Evolutionary conservation across 2,113 vertebrate genomes (phyloP), one percentile per base, ranked within the genome.

Genomic region (Pteruthius melanotis): DNA sequence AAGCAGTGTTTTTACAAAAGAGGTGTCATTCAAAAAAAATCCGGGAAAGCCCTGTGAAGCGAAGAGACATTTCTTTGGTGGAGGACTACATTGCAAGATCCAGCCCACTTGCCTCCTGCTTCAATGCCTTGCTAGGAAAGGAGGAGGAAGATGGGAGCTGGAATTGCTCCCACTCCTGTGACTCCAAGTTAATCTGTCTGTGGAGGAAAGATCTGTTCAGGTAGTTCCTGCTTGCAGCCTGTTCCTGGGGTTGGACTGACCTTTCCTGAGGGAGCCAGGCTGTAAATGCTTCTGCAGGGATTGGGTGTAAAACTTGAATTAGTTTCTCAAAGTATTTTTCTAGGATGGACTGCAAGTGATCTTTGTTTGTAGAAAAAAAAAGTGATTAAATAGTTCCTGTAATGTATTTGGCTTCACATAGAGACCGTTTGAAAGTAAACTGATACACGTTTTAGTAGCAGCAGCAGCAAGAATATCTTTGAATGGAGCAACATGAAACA

Each of bases 161-260:
- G 56, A 54, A 45, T 39, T 76, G 15, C 14, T 72, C 44, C 26
- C 8, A 3, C 8, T 63, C 59, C 26, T 54, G 28, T 59, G 0
- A 1, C 4, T 66, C 42, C 0, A 0, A 54, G 49, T 91, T 70
- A 19, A 57, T 53, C 42, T 89, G 4, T 50, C 33, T 65, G 27
- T 30, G 26, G 28, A 60, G 30, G 33, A 76, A 64, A 35, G 44
- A 59, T 59, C 42, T 88, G n/a, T 10, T 7, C 14, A 39, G 12
- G 69, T 52, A 70, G 40, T 8, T 82, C 7, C n/a, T 85, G 39
- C 42, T 65, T 65, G 65, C 60, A 84, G 0, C 31, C 23, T 44
- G 37, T 19, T 85, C 8, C 22, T 33, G 33, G 18, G 9, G 15
- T 18, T 81, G 42, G 23, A 9, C 63, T 87, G 70, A 28, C 21